Evolutionary conservation across 2,888 invertebrate species (phyloP).

Genomic region (Stegana nigrithorax): DNA sequence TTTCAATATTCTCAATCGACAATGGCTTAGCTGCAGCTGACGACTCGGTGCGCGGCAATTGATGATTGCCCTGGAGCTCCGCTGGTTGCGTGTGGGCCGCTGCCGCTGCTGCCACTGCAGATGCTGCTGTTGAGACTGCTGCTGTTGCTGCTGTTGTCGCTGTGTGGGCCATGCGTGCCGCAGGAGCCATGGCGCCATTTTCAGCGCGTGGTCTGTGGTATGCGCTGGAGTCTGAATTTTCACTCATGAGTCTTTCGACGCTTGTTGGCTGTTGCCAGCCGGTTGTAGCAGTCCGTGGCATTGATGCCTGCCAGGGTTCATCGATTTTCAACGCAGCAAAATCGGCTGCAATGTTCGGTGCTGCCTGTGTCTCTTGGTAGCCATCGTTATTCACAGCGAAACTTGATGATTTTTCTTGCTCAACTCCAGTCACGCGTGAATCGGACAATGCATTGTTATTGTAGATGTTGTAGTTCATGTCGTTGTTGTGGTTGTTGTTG

Average conservation of each 20-base stretch:
- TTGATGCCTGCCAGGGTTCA: constrained; percentile 10
- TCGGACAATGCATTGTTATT: constrained; percentile 43
- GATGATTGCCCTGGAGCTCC: constrained; percentile 55
- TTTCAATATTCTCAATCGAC: constrained; percentile 68
- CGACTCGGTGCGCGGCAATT: constrained; percentile 44
- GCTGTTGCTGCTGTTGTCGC: background rate
- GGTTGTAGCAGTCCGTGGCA: no score
- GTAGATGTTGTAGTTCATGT: background rate
- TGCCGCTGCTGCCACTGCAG: constrained; percentile 41
- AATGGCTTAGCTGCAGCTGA: constrained; percentile 45
- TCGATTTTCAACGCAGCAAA: constrained; percentile 2
- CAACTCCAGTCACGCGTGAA: constrained; percentile 55
- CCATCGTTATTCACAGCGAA: constrained; percentile 48
- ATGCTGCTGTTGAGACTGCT: constrained; percentile 20
- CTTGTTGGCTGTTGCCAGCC: constrained; percentile 22
- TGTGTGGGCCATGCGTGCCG: background rate
- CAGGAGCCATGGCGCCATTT: constrained; percentile 17
- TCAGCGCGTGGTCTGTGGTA: constrained; percentile 46
- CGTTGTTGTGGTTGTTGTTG: constrained; percentile 1
- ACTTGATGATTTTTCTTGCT: constrained; percentile 57
- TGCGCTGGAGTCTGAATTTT: constrained; percentile 31
- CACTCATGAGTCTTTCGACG: constrained; percentile 14
- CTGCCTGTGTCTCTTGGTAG: constrained; percentile 35
- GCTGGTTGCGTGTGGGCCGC: constrained; percentile 33
- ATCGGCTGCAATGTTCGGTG: background rate